Evolutionary conservation across 2,888 invertebrate genomes (phyloP).

Genomic region (Eupithecia inturbata): DNA sequence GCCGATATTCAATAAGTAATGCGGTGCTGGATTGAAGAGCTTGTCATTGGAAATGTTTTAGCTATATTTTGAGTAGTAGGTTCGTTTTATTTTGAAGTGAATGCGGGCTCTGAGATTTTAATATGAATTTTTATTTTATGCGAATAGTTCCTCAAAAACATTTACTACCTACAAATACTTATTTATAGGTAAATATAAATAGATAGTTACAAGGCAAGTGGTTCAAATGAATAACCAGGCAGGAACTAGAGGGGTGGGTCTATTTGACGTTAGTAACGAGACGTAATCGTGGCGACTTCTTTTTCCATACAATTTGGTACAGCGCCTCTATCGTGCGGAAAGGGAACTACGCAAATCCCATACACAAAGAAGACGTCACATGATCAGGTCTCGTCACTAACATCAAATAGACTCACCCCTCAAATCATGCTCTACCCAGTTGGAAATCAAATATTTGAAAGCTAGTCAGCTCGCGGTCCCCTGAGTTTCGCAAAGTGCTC

Average conservation of each 20-base stretch:
- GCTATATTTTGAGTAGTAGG: constrained; percentile 1
- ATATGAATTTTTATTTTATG: background rate
- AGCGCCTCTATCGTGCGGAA: too few relatives aligned
- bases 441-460: constrained; percentile 31
- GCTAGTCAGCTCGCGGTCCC: constrained; percentile 18
- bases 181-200: background rate
- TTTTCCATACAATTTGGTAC: too few relatives aligned
- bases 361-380: too few relatives aligned
- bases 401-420: too few relatives aligned
- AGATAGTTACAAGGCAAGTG: background rate
- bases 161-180: too few relatives aligned
- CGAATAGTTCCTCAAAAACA: background rate
- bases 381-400: too few relatives aligned
- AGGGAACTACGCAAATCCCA: too few relatives aligned
- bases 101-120: background rate
- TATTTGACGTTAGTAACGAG: too few relatives aligned
- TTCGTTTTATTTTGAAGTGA: background rate
- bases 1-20: constrained; percentile 39
- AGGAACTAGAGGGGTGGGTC: too few relatives aligned
- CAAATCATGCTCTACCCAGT: constrained; percentile 18
- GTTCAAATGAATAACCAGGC: constrained; percentile 5
- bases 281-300: too few relatives aligned
- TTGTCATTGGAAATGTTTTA: constrained; percentile 26
- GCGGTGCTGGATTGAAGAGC: constrained; percentile 35
- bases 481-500: constrained; percentile 34